Base-by-base conservation (phyloP, 1,140 invertebrate species). In the Mycetomoellerius zeteki region DNA sequence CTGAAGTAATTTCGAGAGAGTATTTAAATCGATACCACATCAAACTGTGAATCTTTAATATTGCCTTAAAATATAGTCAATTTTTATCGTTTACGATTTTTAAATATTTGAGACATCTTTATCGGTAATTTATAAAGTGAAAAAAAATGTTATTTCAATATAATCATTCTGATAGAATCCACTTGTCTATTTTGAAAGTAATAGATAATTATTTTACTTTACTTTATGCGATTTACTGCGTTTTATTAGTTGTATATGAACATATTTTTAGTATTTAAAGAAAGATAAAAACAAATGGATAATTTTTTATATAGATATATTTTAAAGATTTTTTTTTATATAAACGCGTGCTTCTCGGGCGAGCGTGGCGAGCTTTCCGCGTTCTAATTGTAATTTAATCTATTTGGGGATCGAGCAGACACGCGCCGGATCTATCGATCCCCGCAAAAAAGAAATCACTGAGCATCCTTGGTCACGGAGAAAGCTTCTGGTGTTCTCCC, bases 371-470 rank as follows among this genome's bases (percentile, higher is more conserved):
- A 93, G 92, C 88, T 91, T 92, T 93, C 90, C 91, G 90, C 88
- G 90, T 91, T 90, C 92, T 93, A 93, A 94, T 94, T 93, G 89
- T 95, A 95, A 94, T 95, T 92, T 94, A 93, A 94, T 56, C 92
- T 93, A 91, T 78, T 91, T 80, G 91, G 92, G 90, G 82, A 89
- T 93, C 90, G 92, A 92, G 88, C 85, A 80, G 91, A 91, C 27
- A 27, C 54, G 58, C 87, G 58, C 86, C 69, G 86, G 89, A 92
- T 93, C 89, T 89, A 87, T 93, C 91, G 92, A 86, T 92, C 92
- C 90, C 91, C 90, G 89, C 89, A 86, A 92, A 92, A 92, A 90
- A 88, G 90, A 85, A 89, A 87, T 94, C 94, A 94, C 94, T 95
- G 93, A 92, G 93, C 94, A 94, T 95, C 94, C 93, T 91, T 92